Evolutionary conservation across 1,140 invertebrate genomes (phyloP).

Genomic region (Drosophila nasuta): DNA sequence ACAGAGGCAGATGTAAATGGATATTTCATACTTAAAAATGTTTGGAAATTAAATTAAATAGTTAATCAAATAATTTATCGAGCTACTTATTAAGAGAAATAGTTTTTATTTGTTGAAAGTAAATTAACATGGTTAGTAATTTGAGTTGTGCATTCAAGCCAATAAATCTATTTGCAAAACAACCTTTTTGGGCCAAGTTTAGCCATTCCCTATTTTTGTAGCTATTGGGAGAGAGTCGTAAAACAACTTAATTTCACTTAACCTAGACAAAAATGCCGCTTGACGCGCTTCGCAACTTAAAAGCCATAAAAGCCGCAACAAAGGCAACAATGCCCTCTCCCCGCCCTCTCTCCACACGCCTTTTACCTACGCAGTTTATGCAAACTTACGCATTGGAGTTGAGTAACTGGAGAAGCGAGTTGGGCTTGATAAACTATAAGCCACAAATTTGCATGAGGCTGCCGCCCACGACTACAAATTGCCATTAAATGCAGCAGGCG

Average conservation of each 20-base stretch:
- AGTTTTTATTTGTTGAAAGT: too few relatives aligned
- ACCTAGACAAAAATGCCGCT: constrained; percentile 44
- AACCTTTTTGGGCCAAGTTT: background rate
- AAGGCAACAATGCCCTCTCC: constrained; percentile 40
- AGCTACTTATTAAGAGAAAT: too few relatives aligned
- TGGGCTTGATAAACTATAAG: constrained; percentile 78
- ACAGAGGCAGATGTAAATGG: too few relatives aligned
- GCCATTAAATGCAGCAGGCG: constrained; percentile 72
- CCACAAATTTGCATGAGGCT: constrained; percentile 79
- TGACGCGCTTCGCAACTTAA: constrained; percentile 56
- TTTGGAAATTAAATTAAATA: too few relatives aligned
- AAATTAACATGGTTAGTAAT: too few relatives aligned
- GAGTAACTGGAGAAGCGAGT: background rate
- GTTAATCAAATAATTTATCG: too few relatives aligned
- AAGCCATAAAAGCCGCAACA: constrained; percentile 62
- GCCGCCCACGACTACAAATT: constrained; percentile 74
- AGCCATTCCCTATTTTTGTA: background rate
- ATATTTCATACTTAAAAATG: too few relatives aligned
- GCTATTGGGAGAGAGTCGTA: background rate
- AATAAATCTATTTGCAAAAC: background rate
- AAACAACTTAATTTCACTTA: constrained; percentile 46
- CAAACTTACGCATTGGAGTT: constrained; percentile 71
- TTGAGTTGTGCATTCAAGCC: background rate
- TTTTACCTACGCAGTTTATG: constrained; percentile 67
- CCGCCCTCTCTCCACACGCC: background rate